phyloP scores from a whole-genome alignment of 2,888 invertebrate species.

The Athalia circularis region DNA sequence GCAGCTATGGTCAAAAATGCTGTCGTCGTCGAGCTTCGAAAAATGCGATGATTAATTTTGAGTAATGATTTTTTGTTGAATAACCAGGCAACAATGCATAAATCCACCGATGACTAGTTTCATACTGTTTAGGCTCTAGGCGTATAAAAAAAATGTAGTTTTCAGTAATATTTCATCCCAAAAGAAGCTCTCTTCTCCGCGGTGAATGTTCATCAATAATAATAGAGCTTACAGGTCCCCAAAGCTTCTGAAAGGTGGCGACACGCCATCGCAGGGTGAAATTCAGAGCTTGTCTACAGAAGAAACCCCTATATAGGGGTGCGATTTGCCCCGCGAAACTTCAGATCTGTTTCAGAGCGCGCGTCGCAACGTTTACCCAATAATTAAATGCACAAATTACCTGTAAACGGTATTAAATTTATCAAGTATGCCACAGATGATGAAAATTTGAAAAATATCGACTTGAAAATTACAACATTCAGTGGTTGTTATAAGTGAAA shows the following conservation, averaged over 20 bases:
- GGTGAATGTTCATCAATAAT: slow-evolving; percentile 22
- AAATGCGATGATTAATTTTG: too few relatives aligned
- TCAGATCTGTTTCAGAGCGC: slow-evolving; percentile 61
- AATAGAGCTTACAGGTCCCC: slow-evolving; percentile 3
- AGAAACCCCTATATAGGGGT: slow-evolving; percentile 64
- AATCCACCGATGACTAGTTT: too few relatives aligned
- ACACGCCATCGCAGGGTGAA: slow-evolving; percentile 4
- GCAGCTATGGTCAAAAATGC: too few relatives aligned
- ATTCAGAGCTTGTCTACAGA: slow-evolving; percentile 16
- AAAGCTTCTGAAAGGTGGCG: slow-evolving; percentile 28
- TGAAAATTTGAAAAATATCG: neutral
- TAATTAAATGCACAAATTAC: neutral
- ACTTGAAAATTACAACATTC: neutral
- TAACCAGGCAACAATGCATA: too few relatives aligned
- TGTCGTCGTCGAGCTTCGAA: too few relatives aligned
- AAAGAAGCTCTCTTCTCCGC: slow-evolving; percentile 5
- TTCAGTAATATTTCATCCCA: neutral
- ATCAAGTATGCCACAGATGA: neutral
- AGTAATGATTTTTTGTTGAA: too few relatives aligned
- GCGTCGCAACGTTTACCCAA: slow-evolving; percentile 51
- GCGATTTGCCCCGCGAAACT: slow-evolving; percentile 61
- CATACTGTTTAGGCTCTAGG: too few relatives aligned
- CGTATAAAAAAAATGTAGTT: neutral
- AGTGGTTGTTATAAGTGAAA: neutral
- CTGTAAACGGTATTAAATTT: neutral